phyloP scores from a whole-genome alignment of 2,113 vertebrate genomes.

The Brachyhypopomus occidentalis region DNA sequence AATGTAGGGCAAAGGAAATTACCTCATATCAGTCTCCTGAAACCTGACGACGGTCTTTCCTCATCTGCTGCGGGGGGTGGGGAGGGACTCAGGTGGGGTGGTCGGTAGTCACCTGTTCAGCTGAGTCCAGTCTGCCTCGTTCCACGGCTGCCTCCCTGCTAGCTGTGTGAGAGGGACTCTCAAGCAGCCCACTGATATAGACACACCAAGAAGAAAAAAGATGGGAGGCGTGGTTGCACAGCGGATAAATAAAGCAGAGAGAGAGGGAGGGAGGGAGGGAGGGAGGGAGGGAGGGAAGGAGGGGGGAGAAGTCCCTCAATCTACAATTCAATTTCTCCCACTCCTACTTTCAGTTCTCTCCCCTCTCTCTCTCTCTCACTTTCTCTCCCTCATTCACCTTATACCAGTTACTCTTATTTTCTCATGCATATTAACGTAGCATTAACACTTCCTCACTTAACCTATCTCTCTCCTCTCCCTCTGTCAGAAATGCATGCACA shows the following conservation, averaged over 20 bases:
- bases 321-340: conserved; percentile 75
- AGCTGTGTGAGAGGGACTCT: conserved; percentile 51
- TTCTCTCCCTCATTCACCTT: conserved; percentile 5
- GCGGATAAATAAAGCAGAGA: conserved; percentile 75
- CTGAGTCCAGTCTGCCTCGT: conserved; percentile 23
- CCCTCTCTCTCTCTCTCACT: conserved; percentile 26
- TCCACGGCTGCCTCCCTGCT: conserved; percentile 40
- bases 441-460: background rate
- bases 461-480: conserved; percentile 8
- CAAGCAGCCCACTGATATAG: conserved; percentile 74
- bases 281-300: conserved; percentile 38
- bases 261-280: conserved; percentile 29
- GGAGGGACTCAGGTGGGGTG: background rate
- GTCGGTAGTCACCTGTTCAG: conserved; percentile 30
- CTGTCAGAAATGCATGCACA: no score
- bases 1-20: conserved; percentile 14
- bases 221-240: conserved; percentile 72
- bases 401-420: background rate
- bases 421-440: conserved; percentile 33
- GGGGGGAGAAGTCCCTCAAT: conserved; percentile 69
- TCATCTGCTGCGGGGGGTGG: background rate
- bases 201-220: conserved; percentile 76
- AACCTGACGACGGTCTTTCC: background rate
- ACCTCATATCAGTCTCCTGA: conserved; percentile 17
- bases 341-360: conserved; percentile 5